Base-by-base conservation (phyloP, 2,113 vertebrate genomes). In the Aspidoscelis tigris region DNA sequence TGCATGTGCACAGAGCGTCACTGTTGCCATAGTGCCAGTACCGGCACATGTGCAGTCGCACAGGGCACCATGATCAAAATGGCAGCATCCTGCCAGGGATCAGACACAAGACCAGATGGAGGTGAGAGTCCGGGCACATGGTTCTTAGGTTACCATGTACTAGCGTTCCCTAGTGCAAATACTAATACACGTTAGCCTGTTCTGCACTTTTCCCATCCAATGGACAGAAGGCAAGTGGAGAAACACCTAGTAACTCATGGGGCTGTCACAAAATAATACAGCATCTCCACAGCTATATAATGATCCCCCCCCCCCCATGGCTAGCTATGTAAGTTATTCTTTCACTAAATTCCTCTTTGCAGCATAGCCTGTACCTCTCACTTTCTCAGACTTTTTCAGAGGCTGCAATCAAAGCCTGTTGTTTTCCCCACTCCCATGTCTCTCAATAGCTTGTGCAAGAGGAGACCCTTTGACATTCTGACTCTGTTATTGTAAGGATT, bases 401-500 rank as follows among this genome's bases (percentile, higher is more conserved):
- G 9, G 50, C 14, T 8, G 64, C 68, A 82, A 21, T 78, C 65
- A 68, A 75, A 77, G 24, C 21, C 44, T 55, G 61, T 24, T 76
- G 33, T 41, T 69, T 20, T 43, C 21, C 11, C 50, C 68, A 24
- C 47, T 12, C 44, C 11, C 21, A 47, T 41, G 18, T 71, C 47
- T 20, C 44, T 73, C 77, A 70, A 66, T 76, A 75, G 44, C 66
- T 43, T 65, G 41, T 78, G 78, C 83, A 85, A 78, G 76, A 84
- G 33, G 84, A 83, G 78, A 76, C 69, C 71, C 68, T 64, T 82
- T 83, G 85, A 90, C 83, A 85, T 69, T 72, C 69, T 86, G 75
- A 82, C 75, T 72, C 75, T 78, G 80, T 82, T 78, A 78, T 82
- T 86, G 58, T 72, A 86, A 82, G 85, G 85, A 82, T 86, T 82